Evolutionary conservation across 2,113 vertebrate genomes (phyloP), one percentile per base, ranked within the genome.

Genomic region (Nibea albiflora): DNA sequence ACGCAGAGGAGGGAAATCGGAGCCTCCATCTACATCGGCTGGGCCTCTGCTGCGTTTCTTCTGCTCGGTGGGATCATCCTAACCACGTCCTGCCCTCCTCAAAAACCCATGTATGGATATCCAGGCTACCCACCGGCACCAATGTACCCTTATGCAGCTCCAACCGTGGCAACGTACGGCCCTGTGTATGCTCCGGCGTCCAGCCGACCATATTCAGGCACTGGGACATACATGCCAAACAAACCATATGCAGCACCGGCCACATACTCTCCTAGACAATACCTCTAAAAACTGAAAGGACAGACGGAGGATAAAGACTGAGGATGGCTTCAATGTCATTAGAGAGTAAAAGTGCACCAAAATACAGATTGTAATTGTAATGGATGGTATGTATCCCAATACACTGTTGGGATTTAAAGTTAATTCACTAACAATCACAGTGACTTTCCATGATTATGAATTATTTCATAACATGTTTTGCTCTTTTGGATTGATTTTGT

Each of bases 21-120:
- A 10, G 82, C 93, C 0, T 69, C 92, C 22, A 92, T 96, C 52
- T 96, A 95, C 83, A 94, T 95, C 16, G 95, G 95, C 56, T 96
- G 95, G 95, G 91, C 14, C 0, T 76, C 95, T 0, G 3, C 91
- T 3, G 68, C 17, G 0, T 0, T 93, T 19, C 94, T 96, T 20
- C 73, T 96, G 42, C 20, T 95, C 0, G 95, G 95, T 11, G 95
- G 95, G 20, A 93, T 93, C 74, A 73, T 93, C 65, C 81, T 96
- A 3, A 94, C 94, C 54, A 94, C 94, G 0, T 92, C 95, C 7
- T 96, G 95, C 44, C 95, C 95, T 31, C 92, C 94, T 9, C 86
- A 81, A 12, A 85, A 62, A 14, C 28, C 54, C 8, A 1, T 56
- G 11, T 91, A 93, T 12, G 84, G 88, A 78, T 87, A 94, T 73